phyloP scores from a whole-genome alignment of 2,797 vertebrate species.

The Hippoglossus hippoglossus region DNA sequence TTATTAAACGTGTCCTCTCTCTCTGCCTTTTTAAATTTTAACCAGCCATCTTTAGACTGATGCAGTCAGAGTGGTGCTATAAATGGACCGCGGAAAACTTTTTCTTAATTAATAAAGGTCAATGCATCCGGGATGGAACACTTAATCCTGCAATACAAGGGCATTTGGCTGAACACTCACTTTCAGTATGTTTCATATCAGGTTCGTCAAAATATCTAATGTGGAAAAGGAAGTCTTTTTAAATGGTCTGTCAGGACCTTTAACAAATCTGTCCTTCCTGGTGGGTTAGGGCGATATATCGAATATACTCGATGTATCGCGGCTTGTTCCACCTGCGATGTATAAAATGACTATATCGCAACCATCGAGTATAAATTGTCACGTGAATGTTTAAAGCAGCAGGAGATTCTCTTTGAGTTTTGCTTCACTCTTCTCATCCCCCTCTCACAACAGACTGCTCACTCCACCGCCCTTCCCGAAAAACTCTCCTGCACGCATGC shows the following conservation, averaged over 20 bases:
- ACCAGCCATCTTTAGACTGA: slow-evolving; percentile 49
- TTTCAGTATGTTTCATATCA: slow-evolving; percentile 52
- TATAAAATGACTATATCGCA: too few species aligned
- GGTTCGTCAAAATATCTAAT: slow-evolving; percentile 57
- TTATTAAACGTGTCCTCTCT: slow-evolving; percentile 48
- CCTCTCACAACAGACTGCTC: too few species aligned
- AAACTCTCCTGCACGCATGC: too few species aligned
- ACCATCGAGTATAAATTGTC: too few species aligned
- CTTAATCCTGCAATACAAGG: slow-evolving; percentile 60
- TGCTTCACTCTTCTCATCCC: too few species aligned
- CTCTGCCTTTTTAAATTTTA: slow-evolving; percentile 44
- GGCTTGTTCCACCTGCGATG: too few species aligned
- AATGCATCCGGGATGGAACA: slow-evolving; percentile 66
- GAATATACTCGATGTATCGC: too few species aligned
- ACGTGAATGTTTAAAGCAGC: too few species aligned
- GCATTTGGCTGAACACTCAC: slow-evolving; percentile 56
- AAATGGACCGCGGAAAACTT: slow-evolving; percentile 68
- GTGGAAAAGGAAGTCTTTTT: slow-evolving; percentile 30
- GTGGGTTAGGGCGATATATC: too few species aligned
- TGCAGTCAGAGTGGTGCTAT: slow-evolving; percentile 58
- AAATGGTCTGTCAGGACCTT: slow-evolving; percentile 32
- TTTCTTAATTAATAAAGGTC: slow-evolving; percentile 73
- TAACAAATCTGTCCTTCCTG: slow-evolving; percentile 18
- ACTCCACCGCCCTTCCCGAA: too few species aligned
- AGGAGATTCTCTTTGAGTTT: too few species aligned